phyloP scores from a whole-genome alignment of 2,113 vertebrate genomes.

The Elgaria multicarinata region DNA sequence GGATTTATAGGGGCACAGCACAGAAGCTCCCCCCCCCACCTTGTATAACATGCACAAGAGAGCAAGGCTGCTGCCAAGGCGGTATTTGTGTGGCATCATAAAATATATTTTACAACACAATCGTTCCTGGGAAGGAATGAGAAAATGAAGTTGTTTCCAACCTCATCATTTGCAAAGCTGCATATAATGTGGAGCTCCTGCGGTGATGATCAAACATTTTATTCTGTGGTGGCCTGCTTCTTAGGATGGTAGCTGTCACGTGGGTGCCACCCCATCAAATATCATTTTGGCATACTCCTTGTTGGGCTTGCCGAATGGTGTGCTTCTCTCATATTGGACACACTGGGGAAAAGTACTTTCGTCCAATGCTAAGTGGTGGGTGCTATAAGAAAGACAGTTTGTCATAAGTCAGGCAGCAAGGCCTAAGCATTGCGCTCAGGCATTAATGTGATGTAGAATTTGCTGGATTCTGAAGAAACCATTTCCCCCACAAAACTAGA shows the following conservation, averaged over 20 bases:
- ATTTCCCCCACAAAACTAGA: background rate
- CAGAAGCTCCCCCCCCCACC: slow-evolving; percentile 36
- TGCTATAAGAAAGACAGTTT: background rate
- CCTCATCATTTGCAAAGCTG: slow-evolving; percentile 46
- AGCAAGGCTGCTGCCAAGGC: slow-evolving; percentile 55
- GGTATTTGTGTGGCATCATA: slow-evolving; percentile 58
- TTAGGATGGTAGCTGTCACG: slow-evolving; percentile 31
- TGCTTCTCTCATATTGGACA: background rate
- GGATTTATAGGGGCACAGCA: slow-evolving; percentile 45
- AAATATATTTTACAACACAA: slow-evolving; percentile 54
- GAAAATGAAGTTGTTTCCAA: slow-evolving; percentile 51
- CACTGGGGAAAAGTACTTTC: background rate
- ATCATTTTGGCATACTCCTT: background rate
- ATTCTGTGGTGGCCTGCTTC: slow-evolving; percentile 9
- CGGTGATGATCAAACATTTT: slow-evolving; percentile 32
- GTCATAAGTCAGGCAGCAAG: background rate
- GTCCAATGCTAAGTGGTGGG: background rate
- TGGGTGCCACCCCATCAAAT: background rate
- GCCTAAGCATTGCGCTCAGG: background rate
- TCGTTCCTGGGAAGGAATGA: slow-evolving; percentile 42
- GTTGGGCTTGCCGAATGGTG: background rate
- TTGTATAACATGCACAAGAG: slow-evolving; percentile 50
- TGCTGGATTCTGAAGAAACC: background rate
- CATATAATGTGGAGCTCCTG: slow-evolving; percentile 44
- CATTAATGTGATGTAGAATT: background rate